Evolutionary conservation across 2,797 vertebrate species (phyloP), one percentile per base, ranked within the genome.

Genomic region (Danio albolineatus): DNA sequence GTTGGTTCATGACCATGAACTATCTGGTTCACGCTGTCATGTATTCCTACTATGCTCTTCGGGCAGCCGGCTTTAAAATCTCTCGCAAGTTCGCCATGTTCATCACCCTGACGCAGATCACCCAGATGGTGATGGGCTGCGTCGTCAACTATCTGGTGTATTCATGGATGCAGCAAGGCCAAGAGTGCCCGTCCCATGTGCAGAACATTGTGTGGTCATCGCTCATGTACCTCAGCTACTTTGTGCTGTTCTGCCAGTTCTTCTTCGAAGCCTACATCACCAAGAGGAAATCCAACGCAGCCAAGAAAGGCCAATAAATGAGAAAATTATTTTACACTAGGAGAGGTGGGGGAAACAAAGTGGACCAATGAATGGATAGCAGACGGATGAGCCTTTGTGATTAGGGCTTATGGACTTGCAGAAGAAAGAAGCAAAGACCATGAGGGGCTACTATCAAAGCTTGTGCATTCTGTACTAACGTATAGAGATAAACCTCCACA

Each of bases 1-100:
- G 98, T 17, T 99, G 98, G 98, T 99, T 99, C 90, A 99, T 99
- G 98, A 99, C 98, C 62, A 99, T 99, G 97, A 99, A 99, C 95
- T 99, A 98, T 36, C 90, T 96, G 83, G 97, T 99, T n/a, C 98
- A 99, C 14, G 96, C 98, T 0, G 96, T 98, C 86, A 99, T 99
- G 98, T 99, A 99, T 95, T 97, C 97, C 10, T 99, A 99, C 90
- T 99, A 98, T 2, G 97, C 97, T 80, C 86, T 98, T 91, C 92
- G 95, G 79, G 97, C 98, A 0, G 96, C 97, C 0, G 96, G 97
- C 73, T 99, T 99, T 94, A 95, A 94, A 80, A 89, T 99, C 66
- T 98, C 98, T 0, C 95, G 97, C 90, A 98, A 97, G 89, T 97
- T 97, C 21, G 98, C 98, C 93, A 99, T 99, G 98, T 96, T 99